Evolutionary conservation across 2,797 vertebrate genomes (phyloP), one percentile per base, ranked within the genome.

Genomic region (Pseudopleuronectes americanus): DNA sequence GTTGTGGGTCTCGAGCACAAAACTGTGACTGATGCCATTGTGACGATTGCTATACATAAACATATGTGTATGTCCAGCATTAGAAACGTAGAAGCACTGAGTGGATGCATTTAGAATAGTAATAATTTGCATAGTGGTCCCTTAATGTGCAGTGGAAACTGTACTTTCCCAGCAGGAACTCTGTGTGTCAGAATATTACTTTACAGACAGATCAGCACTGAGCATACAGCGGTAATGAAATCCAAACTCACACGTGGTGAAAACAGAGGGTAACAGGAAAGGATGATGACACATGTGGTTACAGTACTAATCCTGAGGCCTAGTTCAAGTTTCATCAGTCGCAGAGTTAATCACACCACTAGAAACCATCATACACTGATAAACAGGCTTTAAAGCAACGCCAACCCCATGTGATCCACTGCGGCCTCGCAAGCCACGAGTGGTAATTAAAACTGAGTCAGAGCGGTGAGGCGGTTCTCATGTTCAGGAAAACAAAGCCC

Each of bases 141-240:
- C 28, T 31, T 7, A 8, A 31, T 31, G 7, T 31, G 28, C 7
- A 31, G 28, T 31, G 28, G 28, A 31, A 8, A 31, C 28, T 31
- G 28, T 31, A 8, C 28, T 31, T 28, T 45, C 51, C 53, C 3
- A 16, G 64, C 74, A 61, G 72, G 31, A 31, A 60, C 53, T 43
- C 17, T 8, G 52, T 31, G 49, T 48, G 7, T 72, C 76, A 73
- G 47, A 72, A 76, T 75, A 70, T 76, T 36, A 65, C 79, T 83
- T 72, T 67, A 38, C 61, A 61, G 66, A 65, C 21, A 72, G 71
- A 78, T 74, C 61, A 62, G 8, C 17, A 76, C 62, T 36, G 52
- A 61, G 52, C 23, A 38, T 17, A 14, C 4, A 48, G 65, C 0
- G 33, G 77, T 86, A 83, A 86, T 74, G n/a, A 80, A 78, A 85